These are phyloP conservation scores for Palythoa grandis DNA, from an alignment of 92 coral and sea anemone genomes.

Conservation along the genomic window DNA sequence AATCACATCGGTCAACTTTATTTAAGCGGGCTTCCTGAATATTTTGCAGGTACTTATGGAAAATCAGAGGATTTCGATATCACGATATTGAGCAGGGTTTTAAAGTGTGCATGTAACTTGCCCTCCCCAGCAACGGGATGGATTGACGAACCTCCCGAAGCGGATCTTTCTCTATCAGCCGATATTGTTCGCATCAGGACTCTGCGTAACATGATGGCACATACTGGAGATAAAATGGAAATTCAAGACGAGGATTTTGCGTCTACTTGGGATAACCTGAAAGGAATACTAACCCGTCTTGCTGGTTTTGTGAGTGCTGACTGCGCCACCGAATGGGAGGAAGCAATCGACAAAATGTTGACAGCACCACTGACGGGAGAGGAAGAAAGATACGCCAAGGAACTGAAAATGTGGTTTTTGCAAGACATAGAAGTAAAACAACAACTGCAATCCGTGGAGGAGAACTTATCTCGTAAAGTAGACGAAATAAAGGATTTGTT, in stretches of 20 bases:
- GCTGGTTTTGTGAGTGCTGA: conserved; percentile 6
- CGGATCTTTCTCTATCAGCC: conserved; percentile 3
- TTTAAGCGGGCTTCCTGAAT: not conserved
- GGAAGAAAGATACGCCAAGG: conserved; percentile 18
- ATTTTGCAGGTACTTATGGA: conserved; percentile 14
- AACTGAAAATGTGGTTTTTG: not conserved
- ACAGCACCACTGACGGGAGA: conserved; percentile 18
- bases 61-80: conserved; percentile 33
- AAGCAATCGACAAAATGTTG: conserved; percentile 12
- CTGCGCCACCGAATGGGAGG: conserved; percentile 20
- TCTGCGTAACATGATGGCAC: conserved; percentile 32
- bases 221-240: conserved; percentile 25
- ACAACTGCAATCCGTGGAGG: not conserved
- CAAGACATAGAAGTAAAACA: conserved; percentile 18
- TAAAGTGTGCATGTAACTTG: conserved; percentile 12
- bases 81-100: conserved; percentile 10
- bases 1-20: no score
- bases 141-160: not conserved
- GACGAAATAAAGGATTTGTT: not conserved
- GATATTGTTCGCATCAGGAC: conserved; percentile 36
- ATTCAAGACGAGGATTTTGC: not conserved
- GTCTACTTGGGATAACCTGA: conserved; percentile 7
- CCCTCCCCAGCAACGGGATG: conserved; percentile 28
- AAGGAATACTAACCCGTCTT: conserved; percentile 6
- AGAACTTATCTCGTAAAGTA: not conserved